phyloP scores from a whole-genome alignment of 2,888 invertebrate species.

The Sinotaia quadrata region DNA sequence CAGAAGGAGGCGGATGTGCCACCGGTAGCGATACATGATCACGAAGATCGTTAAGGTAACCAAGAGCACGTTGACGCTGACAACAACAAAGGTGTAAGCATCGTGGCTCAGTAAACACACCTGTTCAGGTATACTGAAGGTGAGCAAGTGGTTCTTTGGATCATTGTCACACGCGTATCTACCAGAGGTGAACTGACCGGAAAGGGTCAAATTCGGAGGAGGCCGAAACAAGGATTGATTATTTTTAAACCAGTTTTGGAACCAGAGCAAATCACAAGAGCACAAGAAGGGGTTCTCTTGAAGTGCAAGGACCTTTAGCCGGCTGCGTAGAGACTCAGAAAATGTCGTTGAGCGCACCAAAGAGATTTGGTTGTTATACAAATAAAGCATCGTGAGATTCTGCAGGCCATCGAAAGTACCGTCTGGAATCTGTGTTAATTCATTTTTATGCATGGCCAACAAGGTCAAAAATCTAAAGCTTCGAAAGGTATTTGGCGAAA shows the following conservation, averaged over 20 bases:
- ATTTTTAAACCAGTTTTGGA: slow-evolving; percentile 35
- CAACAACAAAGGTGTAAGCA: slow-evolving; percentile 22
- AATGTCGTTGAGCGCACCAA: slow-evolving; percentile 30
- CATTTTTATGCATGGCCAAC: slow-evolving; percentile 17
- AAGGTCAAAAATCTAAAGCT: not conserved
- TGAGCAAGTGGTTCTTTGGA: not conserved
- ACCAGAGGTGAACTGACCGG: no score
- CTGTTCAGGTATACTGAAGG: slow-evolving; percentile 14
- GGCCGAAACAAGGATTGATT: not conserved
- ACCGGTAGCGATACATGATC: slow-evolving; percentile 75
- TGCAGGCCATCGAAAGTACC: slow-evolving; percentile 21
- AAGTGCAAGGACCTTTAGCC: slow-evolving; percentile 73
- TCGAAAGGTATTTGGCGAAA: slow-evolving; percentile 14
- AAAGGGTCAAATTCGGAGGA: not conserved
- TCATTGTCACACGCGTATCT: slow-evolving; percentile 20
- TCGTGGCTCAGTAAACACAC: slow-evolving; percentile 28
- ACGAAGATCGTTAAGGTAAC: slow-evolving; percentile 36
- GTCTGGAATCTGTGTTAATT: slow-evolving; percentile 15
- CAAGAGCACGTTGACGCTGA: slow-evolving; percentile 23
- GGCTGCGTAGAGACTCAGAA: slow-evolving; percentile 9
- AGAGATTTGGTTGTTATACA: slow-evolving; percentile 33
- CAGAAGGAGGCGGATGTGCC: slow-evolving; percentile 75
- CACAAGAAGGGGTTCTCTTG: slow-evolving; percentile 78
- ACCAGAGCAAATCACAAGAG: slow-evolving; percentile 74
- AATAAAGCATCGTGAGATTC: not conserved